Evolutionary conservation across 2,797 vertebrate genomes (phyloP).

Genomic region (Pyrocephalus nanus): DNA sequence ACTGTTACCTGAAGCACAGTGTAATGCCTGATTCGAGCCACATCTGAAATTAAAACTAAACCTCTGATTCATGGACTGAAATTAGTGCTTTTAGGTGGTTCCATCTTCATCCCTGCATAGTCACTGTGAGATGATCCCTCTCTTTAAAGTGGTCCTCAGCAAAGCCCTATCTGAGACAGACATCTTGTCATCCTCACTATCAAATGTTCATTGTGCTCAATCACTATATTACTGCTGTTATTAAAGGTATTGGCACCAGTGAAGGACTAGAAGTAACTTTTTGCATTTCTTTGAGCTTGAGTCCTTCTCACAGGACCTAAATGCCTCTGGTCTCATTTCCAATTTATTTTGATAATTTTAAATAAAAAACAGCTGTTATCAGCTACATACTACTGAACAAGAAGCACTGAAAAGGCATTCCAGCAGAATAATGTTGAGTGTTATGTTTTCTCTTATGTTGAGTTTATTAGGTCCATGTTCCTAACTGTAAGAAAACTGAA

Average conservation of each 20-base stretch:
- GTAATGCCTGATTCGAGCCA: neutral
- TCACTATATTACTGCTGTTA: neutral
- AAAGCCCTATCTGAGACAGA: neutral
- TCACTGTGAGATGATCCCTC: neutral
- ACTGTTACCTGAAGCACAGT: neutral
- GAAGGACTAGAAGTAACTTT: neutral
- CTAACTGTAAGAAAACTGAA: neutral
- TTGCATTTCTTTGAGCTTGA: neutral
- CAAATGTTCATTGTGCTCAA: neutral
- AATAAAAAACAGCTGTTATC: neutral
- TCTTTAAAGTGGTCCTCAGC: neutral
- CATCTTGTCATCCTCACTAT: neutral
- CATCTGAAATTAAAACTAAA: neutral
- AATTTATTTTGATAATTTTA: neutral
- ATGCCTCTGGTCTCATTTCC: neutral
- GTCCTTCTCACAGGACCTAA: neutral
- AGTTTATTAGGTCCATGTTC: constrained; percentile 18
- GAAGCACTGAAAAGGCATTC: neutral
- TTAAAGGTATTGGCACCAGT: neutral
- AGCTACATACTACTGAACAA: neutral
- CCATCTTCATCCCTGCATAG: accelerated
- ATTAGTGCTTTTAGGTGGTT: neutral
- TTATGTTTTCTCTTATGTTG: neutral
- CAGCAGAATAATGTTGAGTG: neutral
- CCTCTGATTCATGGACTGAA: neutral